Base-by-base conservation (phyloP, 1,140 invertebrate genomes). In the Brachionus koreanus region DNA sequence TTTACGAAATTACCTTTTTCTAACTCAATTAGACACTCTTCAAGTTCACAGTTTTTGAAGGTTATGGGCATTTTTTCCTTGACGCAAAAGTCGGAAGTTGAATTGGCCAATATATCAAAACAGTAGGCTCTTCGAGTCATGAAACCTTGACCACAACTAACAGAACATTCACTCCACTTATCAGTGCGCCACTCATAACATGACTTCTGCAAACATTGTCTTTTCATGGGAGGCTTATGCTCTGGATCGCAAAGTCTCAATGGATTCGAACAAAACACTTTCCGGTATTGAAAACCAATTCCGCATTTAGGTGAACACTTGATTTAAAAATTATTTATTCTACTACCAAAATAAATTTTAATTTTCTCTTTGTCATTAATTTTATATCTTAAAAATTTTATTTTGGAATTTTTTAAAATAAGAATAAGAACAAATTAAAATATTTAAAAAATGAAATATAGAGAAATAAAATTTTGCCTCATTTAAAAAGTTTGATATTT, bases 101-200 rank as follows among this genome's bases (percentile, higher is more conserved):
- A 19, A 74, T 74, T 74, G 3, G 69, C 43, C 42, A 74, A 35
- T 9, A 46, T 13, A 39, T 81, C 63, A 25, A 63, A 52, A 39
- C 76, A 81, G 25, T 23, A 63, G 25, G 63, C 35, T 39, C 57
- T 9, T 63, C 76, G 12, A 25, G 19, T 81, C 25, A 43, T 49
- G 23, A 81, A 63, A 7, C 76, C 76, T 42, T 81, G 43, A 13
- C 76, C 76, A 81, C 76, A 81, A 39, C 33, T 81, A 13, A 23
- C 23, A 42, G 76, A 63, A 25, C 76, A 81, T 52, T 65, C 39
- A 46, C 69, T 74, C 69, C 69, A 74, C 0, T 39, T 35, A 29
- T 57, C 49, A 2, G 74, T 39, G 5, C 33, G 12, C 33, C 46
- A 57, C n/a, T 57, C 33, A 35, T 37, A 39, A 61, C 46, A 57